Evolutionary conservation across 1,140 invertebrate species (phyloP).

Genomic region (Nomia melanderi): DNA sequence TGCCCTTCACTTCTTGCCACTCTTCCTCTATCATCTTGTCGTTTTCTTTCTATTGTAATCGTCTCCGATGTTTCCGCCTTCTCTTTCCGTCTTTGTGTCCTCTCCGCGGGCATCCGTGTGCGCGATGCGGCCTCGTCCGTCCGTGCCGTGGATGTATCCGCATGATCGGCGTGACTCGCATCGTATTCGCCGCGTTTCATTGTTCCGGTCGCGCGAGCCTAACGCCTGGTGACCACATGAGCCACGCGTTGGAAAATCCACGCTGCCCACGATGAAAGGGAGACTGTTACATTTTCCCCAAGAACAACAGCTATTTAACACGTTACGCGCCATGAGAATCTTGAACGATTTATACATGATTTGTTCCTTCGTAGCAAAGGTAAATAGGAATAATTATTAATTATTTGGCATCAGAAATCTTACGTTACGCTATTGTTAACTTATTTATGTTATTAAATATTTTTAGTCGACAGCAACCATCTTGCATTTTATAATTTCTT

Average conservation of each 20-base stretch:
- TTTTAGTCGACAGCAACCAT: no score
- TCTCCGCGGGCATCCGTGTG: background rate
- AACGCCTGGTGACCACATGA: constrained; percentile 18
- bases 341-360: no score
- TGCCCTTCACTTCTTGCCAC: no score
- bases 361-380: no score
- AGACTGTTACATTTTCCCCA: no score
- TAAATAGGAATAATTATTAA: no score
- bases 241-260: background rate
- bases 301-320: no score
- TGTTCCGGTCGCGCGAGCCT: constrained; percentile 39
- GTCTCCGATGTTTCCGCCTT: constrained; percentile 40
- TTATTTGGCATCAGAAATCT: no score
- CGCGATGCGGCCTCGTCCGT: background rate
- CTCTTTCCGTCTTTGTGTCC: constrained; percentile 17
- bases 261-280: background rate
- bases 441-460: no score
- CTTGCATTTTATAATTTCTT: no score
- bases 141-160: constrained; percentile 1
- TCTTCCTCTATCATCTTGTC: background rate
- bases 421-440: no score
- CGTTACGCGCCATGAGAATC: no score
- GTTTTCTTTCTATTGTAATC: constrained; percentile 2
- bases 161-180: constrained; percentile 48
- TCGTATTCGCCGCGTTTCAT: constrained; percentile 34